These are phyloP conservation scores for Lamprotornis superbus DNA, from an alignment of 2,113 vertebrate species.

Conservation along the genomic window DNA sequence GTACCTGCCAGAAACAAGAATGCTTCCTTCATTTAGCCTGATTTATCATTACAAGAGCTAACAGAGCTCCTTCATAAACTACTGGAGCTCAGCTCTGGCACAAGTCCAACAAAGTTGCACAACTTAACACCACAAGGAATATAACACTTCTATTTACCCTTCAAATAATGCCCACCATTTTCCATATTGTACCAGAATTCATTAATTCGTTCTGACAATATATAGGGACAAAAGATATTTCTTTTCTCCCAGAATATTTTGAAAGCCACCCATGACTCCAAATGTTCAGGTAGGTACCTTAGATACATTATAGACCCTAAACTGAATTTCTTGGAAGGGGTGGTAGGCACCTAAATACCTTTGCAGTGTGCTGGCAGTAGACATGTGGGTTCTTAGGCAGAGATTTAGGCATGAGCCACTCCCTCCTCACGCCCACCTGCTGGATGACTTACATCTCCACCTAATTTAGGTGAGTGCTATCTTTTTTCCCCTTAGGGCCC, in stretches of 20 bases:
- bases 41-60: slow-evolving; percentile 55
- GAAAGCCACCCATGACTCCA: neutral
- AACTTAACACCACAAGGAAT: neutral
- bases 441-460: slow-evolving; percentile 22
- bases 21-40: slow-evolving; percentile 29
- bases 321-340: neutral
- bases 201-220: neutral
- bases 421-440: slow-evolving; percentile 11
- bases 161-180: neutral
- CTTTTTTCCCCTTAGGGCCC: neutral
- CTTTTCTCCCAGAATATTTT: neutral
- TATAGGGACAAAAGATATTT: neutral
- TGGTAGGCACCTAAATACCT: neutral
- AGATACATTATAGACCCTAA: neutral
- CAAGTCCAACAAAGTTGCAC: neutral
- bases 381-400: neutral
- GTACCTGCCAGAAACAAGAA: slow-evolving; percentile 46
- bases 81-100: neutral
- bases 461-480: neutral
- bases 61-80: slow-evolving; percentile 25
- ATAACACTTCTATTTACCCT: neutral
- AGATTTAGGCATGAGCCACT: neutral
- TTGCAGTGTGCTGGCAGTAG: neutral
- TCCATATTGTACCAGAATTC: neutral
- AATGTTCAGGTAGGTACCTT: neutral